Conservation (phyloP, 1,140 invertebrate species). For the Drosophila serrata region DNA sequence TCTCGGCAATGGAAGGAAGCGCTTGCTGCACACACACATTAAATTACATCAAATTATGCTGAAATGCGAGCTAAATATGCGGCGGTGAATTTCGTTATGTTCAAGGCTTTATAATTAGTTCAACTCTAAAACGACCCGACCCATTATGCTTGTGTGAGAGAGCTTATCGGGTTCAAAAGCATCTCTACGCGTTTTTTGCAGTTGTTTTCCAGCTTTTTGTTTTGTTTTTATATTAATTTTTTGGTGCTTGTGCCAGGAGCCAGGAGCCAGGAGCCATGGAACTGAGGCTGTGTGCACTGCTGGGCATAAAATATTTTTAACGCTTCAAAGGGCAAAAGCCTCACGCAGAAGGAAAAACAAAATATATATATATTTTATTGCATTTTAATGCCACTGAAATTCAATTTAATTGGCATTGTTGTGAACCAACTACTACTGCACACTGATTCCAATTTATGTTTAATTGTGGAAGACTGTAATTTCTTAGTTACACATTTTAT, state of each 20-base stretch:
- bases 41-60: constrained; percentile 82
- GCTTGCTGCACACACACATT: background rate
- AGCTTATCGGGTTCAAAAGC: constrained; percentile 58
- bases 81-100: constrained; percentile 37
- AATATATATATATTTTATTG: constrained; percentile 69
- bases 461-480: background rate
- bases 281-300: constrained; percentile 17
- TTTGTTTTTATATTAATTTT: background rate
- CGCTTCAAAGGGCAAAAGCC: constrained; percentile 60
- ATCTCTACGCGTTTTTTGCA: constrained; percentile 58
- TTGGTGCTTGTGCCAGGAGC: constrained; percentile 46
- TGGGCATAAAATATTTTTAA: constrained; percentile 75
- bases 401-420: constrained; percentile 80
- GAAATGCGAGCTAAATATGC: constrained; percentile 78
- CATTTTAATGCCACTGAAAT: constrained; percentile 80
- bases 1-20: constrained; percentile 40
- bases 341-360: constrained; percentile 1
- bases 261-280: constrained; percentile 29
- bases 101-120: constrained; percentile 56
- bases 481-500: too few relatives aligned
- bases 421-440: constrained; percentile 44
- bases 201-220: constrained; percentile 5
- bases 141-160: constrained; percentile 18
- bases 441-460: constrained; percentile 54
- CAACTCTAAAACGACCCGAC: constrained; percentile 26